A percentile compares a stretch with the other conserved stretches of the same genome.
These are phyloP conservation scores for Drosophila parvula DNA, from an alignment of 1,140 invertebrate species.

Conservation along the genomic window DNA sequence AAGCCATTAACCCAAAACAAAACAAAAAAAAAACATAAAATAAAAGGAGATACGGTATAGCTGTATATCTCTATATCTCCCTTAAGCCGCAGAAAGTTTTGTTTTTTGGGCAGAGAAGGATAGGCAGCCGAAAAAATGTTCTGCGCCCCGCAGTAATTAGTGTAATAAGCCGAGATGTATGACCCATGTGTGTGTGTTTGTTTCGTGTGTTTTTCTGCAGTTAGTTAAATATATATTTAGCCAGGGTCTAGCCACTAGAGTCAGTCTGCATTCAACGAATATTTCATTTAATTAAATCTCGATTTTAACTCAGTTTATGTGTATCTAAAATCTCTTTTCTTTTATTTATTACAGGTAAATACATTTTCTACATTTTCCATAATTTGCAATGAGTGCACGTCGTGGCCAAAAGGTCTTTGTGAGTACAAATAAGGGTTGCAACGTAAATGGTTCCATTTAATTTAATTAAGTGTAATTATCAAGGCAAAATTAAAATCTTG, in stretches of 20 bases:
- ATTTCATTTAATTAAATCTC: constrained; percentile 3
- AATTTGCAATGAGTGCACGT: not conserved
- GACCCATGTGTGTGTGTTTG: constrained; percentile 16
- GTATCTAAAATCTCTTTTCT: constrained; percentile 29
- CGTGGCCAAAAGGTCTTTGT: not conserved
- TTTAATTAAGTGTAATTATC: not conserved
- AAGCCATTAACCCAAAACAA: constrained; percentile 73
- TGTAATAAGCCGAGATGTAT: constrained; percentile 75
- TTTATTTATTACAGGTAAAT: constrained; percentile 67
- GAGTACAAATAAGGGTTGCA: not conserved
- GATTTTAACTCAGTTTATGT: constrained; percentile 9
- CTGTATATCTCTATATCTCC: constrained; percentile 58
- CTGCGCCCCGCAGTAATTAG: constrained; percentile 69
- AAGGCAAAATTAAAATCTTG: too few relatives aligned
- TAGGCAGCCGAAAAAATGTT: constrained; percentile 9
- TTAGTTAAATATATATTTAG: not conserved
- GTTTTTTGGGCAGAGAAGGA: constrained; percentile 11
- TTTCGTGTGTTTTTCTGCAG: constrained; percentile 2
- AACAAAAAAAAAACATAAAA: constrained; percentile 24
- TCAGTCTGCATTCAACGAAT: constrained; percentile 1
- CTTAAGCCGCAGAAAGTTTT: constrained; percentile 65
- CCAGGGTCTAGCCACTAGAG: constrained; percentile 13
- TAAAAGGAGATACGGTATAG: constrained; percentile 15
- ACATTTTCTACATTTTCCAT: constrained; percentile 3
- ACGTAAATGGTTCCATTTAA: not conserved